Conservation (phyloP, 37 sponge, comb jelly and placozoan species). For the Spongia lamella region DNA sequence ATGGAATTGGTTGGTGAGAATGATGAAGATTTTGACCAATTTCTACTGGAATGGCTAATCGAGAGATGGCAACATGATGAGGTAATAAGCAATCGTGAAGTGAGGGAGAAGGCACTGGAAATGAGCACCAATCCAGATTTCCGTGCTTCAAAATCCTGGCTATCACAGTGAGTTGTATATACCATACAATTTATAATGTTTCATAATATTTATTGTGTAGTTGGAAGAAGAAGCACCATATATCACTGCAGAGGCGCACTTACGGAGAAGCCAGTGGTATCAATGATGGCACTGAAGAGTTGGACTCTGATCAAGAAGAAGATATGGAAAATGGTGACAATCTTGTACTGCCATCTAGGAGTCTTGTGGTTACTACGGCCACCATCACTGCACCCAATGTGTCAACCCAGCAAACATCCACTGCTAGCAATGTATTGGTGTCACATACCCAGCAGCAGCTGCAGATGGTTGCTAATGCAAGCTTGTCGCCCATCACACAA, state of each 20-base stretch:
- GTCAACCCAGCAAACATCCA: neutral
- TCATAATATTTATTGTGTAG: conserved; percentile 1
- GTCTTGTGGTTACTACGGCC: too few relatives aligned
- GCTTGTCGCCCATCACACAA: conserved; percentile 63
- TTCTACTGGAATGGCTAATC: conserved; percentile 72
- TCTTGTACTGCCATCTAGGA: too few relatives aligned
- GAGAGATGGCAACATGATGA: conserved; percentile 65
- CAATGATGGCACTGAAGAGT: neutral
- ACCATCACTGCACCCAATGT: too few relatives aligned
- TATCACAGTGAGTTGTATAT: conserved; percentile 18
- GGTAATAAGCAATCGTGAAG: conserved; percentile 46
- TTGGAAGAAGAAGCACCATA: conserved; percentile 66
- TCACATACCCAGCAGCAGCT: neutral
- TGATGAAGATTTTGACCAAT: conserved; percentile 72
- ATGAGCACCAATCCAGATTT: conserved; percentile 57
- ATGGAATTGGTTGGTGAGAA: conserved; percentile 29
- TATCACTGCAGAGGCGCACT: conserved; percentile 72
- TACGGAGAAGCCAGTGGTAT: conserved; percentile 48
- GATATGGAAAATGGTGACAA: too few relatives aligned
- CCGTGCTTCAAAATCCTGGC: conserved; percentile 62
- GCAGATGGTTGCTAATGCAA: too few relatives aligned
- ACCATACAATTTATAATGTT: conserved; percentile 4
- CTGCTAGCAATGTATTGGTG: neutral
- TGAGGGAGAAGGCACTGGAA: conserved; percentile 69
- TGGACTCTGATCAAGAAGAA: neutral